Evolutionary conservation across 1,140 invertebrate species (phyloP).

Genomic region (Sycophila sp.): DNA sequence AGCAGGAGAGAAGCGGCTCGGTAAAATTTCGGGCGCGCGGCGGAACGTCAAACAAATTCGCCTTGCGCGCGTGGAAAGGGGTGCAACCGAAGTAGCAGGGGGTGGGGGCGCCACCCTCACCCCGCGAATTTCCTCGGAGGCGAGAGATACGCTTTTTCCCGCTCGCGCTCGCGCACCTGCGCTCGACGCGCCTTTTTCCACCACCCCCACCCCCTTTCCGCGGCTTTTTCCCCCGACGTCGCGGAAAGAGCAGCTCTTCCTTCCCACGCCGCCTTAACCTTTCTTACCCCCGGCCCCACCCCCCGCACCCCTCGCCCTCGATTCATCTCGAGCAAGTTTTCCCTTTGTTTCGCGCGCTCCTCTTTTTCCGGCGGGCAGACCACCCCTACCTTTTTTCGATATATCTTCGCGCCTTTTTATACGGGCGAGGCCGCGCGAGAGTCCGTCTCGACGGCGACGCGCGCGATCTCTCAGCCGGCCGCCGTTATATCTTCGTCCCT

Average conservation of each 20-base stretch:
- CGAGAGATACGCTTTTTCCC: not conserved
- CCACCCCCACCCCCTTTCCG: not conserved
- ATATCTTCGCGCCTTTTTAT: conserved; percentile 11
- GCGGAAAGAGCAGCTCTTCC: not conserved
- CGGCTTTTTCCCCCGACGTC: conserved; percentile 5
- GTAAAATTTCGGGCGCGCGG: no score
- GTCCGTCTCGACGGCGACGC: not conserved
- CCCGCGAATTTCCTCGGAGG: not conserved
- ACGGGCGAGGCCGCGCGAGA: not conserved
- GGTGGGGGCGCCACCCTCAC: no score
- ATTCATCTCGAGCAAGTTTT: conserved; percentile 33
- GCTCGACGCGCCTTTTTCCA: not conserved
- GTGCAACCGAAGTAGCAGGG: not conserved
- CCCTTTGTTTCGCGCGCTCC: conserved; percentile 26
- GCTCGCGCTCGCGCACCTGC: conserved; percentile 1
- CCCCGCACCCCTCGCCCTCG: not conserved
- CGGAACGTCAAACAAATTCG: not conserved
- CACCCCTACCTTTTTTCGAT: conserved; percentile 19
- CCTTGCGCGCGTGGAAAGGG: not conserved
- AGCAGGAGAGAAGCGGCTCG: no score
- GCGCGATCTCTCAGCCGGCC: conserved; percentile 2
- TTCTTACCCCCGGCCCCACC: not conserved
- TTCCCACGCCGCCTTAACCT: not conserved
- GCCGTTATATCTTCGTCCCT: conserved; percentile 27
- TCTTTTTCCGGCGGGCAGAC: not conserved